Conservation (phyloP, 2,113 vertebrate species). For the Gnathonemus echidnorhynchus region DNA sequence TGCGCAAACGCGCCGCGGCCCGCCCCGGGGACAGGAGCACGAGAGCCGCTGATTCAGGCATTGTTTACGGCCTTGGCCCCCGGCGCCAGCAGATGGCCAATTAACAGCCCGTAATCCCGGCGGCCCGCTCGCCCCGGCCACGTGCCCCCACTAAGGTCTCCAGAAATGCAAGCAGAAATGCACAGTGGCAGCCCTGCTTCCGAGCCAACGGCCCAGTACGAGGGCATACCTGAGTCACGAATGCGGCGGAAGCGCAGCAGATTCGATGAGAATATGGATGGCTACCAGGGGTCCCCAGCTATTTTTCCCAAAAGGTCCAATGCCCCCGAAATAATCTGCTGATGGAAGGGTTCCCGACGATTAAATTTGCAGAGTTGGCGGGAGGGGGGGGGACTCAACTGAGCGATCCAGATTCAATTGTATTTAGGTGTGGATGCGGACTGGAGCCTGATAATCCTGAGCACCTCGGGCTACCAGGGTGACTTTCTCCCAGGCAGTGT, state of each 20-base stretch:
- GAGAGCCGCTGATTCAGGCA: neutral
- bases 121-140: neutral
- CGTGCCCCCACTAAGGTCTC: neutral
- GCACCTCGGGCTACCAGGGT: neutral
- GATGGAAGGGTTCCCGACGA: neutral
- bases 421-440: neutral
- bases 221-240: neutral
- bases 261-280: neutral
- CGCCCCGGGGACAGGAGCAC: neutral
- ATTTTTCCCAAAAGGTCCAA: neutral
- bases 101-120: constrained; percentile 12
- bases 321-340: neutral
- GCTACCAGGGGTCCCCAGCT: neutral
- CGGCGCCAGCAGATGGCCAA: constrained; percentile 16
- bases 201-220: neutral
- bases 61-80: constrained; percentile 5
- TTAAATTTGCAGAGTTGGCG: neutral
- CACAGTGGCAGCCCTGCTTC: neutral
- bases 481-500: neutral
- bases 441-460: neutral
- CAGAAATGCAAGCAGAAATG: neutral
- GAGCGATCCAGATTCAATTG: neutral
- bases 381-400: too few relatives aligned
- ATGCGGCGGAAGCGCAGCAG: neutral
- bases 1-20: neutral